Percentiles rank a stretch among this genome's conserved stretches.
These are phyloP conservation scores for Dipodomys spectabilis DNA, from an alignment of 2,113 vertebrate species.

Conservation along the genomic window DNA sequence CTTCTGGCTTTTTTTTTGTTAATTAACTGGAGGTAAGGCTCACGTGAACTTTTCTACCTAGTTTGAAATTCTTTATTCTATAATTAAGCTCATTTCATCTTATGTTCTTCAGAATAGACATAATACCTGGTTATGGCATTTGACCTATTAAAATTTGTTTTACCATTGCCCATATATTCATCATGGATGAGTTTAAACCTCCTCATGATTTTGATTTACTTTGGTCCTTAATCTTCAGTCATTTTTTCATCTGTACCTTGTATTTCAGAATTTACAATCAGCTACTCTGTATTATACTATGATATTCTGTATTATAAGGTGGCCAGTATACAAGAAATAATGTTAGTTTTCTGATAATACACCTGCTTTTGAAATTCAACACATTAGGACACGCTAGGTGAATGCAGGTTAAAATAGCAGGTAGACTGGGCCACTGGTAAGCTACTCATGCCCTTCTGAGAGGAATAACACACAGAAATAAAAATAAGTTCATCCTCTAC, in stretches of 20 bases:
- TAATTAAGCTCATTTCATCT: conserved; percentile 6
- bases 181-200: background rate
- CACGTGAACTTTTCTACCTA: no score
- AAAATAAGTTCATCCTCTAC: conserved; percentile 3
- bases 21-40: no score
- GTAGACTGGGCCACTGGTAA: background rate
- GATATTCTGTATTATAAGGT: background rate
- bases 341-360: conserved; percentile 2
- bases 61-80: background rate
- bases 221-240: background rate
- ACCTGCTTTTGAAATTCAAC: conserved; percentile 10
- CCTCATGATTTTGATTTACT: background rate
- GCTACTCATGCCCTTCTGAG: background rate
- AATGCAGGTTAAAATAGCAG: background rate
- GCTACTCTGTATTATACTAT: background rate
- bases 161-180: background rate
- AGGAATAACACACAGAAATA: background rate
- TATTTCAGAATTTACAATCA: conserved; percentile 6
- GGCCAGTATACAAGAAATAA: background rate
- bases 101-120: background rate
- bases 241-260: background rate
- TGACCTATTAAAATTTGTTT: background rate
- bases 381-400: background rate
- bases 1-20: no score
- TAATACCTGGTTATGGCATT: background rate